A percentile compares a stretch with the other conserved stretches of the same genome.
Evolutionary conservation across 2,113 vertebrate genomes (phyloP).

Genomic region (Alligator sinensis): DNA sequence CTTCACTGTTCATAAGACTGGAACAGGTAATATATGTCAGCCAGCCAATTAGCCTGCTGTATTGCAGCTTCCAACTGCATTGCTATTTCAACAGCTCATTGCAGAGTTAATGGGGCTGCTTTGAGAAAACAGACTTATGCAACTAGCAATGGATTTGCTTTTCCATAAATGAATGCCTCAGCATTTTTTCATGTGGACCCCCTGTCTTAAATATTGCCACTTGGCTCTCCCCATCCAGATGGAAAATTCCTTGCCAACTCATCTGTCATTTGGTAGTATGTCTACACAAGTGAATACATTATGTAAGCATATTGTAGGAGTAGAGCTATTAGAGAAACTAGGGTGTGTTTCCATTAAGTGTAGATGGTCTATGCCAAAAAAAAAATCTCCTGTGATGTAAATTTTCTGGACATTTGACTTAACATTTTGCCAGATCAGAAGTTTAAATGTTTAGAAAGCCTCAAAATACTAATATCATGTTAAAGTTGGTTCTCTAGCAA

Average conservation of each 20-base stretch:
- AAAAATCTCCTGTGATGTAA: neutral
- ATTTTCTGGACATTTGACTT: neutral
- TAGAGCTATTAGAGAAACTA: neutral
- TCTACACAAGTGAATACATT: neutral
- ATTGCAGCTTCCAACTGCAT: slow-evolving; percentile 32
- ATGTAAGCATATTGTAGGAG: neutral
- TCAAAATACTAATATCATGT: neutral
- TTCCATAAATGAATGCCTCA: slow-evolving; percentile 39
- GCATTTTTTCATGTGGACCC: slow-evolving; percentile 37
- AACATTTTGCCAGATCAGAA: neutral
- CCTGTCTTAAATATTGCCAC: slow-evolving; percentile 23
- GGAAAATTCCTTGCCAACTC: slow-evolving; percentile 38
- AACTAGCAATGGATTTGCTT: slow-evolving; percentile 12
- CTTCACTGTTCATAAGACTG: slow-evolving; percentile 11
- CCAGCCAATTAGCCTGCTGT: slow-evolving; percentile 54
- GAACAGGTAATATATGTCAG: slow-evolving; percentile 35
- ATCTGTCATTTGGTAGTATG: slow-evolving; percentile 31
- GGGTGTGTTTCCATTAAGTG: neutral
- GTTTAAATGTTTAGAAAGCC: neutral
- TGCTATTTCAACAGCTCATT: slow-evolving; percentile 69
- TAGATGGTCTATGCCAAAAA: neutral
- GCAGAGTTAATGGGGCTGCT: slow-evolving; percentile 61
- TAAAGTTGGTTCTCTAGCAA: neutral
- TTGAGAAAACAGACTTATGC: slow-evolving; percentile 3
- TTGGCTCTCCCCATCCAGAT: neutral